Evolutionary conservation across 2,797 vertebrate species (phyloP), one percentile per base, ranked within the genome.

Genomic region (Artibeus jamaicensis): DNA sequence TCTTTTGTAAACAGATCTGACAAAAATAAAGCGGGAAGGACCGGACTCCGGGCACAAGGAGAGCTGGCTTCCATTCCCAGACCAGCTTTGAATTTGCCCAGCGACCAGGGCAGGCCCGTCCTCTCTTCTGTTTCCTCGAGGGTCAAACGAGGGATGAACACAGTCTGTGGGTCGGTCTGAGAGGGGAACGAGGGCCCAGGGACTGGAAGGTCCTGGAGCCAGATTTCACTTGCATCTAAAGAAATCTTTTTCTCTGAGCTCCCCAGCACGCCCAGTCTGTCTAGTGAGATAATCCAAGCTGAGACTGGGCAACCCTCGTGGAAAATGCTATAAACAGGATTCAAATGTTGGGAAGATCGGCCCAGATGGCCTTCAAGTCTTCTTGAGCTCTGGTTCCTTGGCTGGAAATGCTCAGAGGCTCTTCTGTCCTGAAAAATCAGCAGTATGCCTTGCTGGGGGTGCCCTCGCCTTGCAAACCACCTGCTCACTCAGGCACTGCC

Each of bases 1-100:
- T 97, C 65, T 89, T 83, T 42, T 68, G 74, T 96, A 95, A 98
- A 96, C 92, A 95, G 79, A 76, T 71, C 86, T 93, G 92, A 92
- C 89, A 93, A 76, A 76, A 39, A 42, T 0, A 5, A 16, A 29
- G 57, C 29, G 29, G 91, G 88, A 94, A 74, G 95, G 67, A 3
- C 87, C 37, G 2, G 4, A 11, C 48, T 37, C 53, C 11, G 29
- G 42, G 24, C n/a, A 2, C 14, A 12, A 83, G 57, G 34, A 50
- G 70, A 86, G 57, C 70, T 94, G 89, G 16, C 39, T 71, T 70
- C 67, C 57, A 0, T n/a, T 34, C 74, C 71, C 24, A 37, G 55
- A 10, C 19, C 46, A 29, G 88, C 65, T 53, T 15, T 16, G 57
- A 46, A n/a, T 77, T 76, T 67, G 42, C 79, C n/a, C 12, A 32